phyloP scores from a whole-genome alignment of 2,113 vertebrate species.

The Eira barbara region DNA sequence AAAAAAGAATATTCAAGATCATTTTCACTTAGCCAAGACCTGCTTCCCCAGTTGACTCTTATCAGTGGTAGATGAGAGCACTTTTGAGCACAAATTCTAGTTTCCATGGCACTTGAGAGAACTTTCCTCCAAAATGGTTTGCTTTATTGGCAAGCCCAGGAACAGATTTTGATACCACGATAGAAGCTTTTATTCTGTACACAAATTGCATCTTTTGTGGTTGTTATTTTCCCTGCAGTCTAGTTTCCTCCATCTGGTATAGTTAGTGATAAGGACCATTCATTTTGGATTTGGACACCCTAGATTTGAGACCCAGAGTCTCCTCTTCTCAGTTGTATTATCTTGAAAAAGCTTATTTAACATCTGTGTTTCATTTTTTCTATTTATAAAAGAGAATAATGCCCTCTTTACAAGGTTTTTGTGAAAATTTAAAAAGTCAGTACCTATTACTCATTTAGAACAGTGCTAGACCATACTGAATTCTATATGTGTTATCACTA shows the following conservation, averaged over 20 bases:
- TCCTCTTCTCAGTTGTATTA: neutral
- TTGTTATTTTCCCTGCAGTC: neutral
- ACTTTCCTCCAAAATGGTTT: neutral
- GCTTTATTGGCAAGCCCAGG: neutral
- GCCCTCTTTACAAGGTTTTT: neutral
- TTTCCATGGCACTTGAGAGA: neutral
- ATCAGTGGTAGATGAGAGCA: neutral
- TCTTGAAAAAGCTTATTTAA: neutral
- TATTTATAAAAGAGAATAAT: neutral
- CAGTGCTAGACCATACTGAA: neutral
- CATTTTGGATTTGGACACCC: neutral
- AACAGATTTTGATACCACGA: neutral
- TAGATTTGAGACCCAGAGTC: neutral
- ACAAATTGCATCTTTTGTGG: neutral
- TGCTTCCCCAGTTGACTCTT: neutral
- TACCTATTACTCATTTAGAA: neutral
- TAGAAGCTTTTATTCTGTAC: neutral
- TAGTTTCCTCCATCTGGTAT: neutral
- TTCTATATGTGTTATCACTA: neutral
- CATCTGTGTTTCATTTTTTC: neutral
- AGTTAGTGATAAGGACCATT: neutral
- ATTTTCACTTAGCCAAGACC: neutral
- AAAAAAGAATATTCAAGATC: neutral
- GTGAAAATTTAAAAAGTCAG: neutral
- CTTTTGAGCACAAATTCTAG: neutral